Conservation (phyloP, 2,113 vertebrate genomes). For the Sapajus apella region DNA sequence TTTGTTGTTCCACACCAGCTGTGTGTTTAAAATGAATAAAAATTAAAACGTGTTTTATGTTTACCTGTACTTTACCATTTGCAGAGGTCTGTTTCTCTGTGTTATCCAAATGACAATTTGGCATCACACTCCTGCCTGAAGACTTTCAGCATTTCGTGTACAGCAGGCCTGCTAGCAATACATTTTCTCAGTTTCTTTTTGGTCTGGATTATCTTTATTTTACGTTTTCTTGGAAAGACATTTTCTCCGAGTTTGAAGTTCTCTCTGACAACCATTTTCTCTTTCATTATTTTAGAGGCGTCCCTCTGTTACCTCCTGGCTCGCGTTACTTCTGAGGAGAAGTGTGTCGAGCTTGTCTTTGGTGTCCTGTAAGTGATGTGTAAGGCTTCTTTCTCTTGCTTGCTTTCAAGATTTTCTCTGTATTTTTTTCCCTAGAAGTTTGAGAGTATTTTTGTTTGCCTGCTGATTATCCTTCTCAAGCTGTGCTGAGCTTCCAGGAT, state of each 20-base stretch:
- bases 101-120: too few relatives aligned
- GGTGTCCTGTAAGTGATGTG: rapidly evolving
- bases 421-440: too few relatives aligned
- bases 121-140: neutral
- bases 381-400: neutral
- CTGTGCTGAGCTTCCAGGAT: neutral
- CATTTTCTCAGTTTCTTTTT: neutral
- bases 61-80: neutral
- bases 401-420: neutral
- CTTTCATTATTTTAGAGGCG: neutral
- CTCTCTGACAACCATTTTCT: neutral
- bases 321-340: neutral
- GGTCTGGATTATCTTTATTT: neutral
- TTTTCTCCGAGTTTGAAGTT: neutral
- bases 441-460: neutral
- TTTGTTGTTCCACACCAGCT: neutral
- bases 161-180: neutral
- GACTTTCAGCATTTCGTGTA: neutral
- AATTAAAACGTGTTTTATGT: neutral
- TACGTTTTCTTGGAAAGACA: neutral
- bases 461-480: neutral
- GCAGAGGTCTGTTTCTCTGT: neutral
- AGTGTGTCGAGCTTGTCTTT: too few relatives aligned
- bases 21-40: neutral
- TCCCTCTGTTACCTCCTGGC: too few relatives aligned